These are phyloP conservation scores for Paradisaea rubra DNA, from an alignment of 2,113 vertebrate genomes.

Conservation along the genomic window DNA sequence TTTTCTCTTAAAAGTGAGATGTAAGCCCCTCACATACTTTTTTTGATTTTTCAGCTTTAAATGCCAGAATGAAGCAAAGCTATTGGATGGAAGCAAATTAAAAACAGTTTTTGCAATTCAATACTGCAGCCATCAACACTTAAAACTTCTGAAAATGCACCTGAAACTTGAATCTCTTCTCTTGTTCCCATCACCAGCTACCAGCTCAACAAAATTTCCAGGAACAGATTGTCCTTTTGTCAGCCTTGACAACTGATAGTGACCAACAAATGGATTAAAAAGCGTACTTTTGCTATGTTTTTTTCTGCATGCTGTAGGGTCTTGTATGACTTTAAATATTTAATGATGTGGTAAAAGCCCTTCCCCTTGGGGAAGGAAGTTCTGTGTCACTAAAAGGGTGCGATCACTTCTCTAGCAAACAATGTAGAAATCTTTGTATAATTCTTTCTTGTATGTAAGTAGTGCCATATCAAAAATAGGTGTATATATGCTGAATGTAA, in stretches of 20 bases:
- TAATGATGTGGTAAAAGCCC: neutral
- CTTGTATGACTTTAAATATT: conserved; percentile 14
- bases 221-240: neutral
- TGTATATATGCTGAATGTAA: neutral
- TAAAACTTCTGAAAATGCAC: neutral
- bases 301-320: neutral
- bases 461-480: neutral
- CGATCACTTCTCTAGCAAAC: neutral
- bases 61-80: neutral
- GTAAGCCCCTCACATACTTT: neutral
- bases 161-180: neutral
- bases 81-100: neutral
- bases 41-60: neutral
- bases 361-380: neutral
- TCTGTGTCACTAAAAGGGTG: neutral
- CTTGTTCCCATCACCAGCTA: neutral
- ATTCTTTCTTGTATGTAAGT: neutral
- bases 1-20: neutral
- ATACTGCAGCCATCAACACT: neutral
- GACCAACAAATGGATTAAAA: neutral
- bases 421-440: neutral
- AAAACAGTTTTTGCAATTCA: neutral
- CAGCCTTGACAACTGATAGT: neutral
- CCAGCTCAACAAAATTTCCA: neutral
- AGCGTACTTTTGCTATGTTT: neutral